These are phyloP conservation scores for Monochamus alternatus DNA, from an alignment of 2,888 invertebrate species.

Conservation along the genomic window DNA sequence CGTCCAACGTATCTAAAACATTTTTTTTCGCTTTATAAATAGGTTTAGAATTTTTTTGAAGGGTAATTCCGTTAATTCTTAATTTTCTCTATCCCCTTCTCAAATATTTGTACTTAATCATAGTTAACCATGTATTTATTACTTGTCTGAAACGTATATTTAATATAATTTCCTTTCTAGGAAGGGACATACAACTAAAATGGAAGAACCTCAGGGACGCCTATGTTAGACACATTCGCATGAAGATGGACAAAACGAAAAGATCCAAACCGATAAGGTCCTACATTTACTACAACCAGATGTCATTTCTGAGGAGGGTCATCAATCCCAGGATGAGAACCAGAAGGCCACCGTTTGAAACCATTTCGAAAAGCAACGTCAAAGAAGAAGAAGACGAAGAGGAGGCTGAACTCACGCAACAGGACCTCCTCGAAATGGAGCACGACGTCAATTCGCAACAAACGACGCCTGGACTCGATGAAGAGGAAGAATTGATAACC, in stretches of 20 bases:
- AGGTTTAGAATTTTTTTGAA: too few species aligned
- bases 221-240: not conserved
- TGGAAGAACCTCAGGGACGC: conserved; percentile 16
- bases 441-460: not conserved
- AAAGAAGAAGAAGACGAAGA: not conserved
- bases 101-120: too few species aligned
- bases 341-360: too few species aligned
- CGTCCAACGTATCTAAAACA: too few species aligned
- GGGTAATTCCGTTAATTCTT: too few species aligned
- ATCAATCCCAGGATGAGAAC: not conserved
- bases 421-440: not conserved
- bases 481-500: not conserved
- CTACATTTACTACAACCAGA: conserved; percentile 1
- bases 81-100: too few species aligned
- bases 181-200: conserved; percentile 1
- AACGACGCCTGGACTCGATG: not conserved
- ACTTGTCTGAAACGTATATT: too few species aligned
- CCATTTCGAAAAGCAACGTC: not conserved
- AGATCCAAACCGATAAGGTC: not conserved
- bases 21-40: too few species aligned
- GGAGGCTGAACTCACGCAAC: not conserved
- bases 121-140: too few species aligned
- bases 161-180: not conserved
- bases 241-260: not conserved
- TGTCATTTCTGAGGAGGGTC: not conserved